phyloP scores from a whole-genome alignment of 1,140 invertebrate species.

The Macrosteles quadrilineatus region DNA sequence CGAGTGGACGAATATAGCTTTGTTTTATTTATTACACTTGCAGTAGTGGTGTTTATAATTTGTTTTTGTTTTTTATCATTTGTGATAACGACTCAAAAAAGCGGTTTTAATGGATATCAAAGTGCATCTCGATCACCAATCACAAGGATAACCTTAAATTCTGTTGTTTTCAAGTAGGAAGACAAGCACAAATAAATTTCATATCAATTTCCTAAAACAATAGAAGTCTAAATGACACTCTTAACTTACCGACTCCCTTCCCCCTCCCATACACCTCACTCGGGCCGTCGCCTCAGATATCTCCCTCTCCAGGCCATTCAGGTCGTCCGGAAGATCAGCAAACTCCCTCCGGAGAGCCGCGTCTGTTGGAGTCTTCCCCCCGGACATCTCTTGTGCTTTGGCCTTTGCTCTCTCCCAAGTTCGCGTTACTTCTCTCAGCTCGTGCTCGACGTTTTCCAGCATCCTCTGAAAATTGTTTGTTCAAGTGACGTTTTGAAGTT shows the following conservation, averaged over 20 bases:
- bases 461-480: background rate
- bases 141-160: too few relatives aligned
- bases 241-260: slow-evolving; percentile 45
- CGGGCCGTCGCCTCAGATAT: slow-evolving; percentile 64
- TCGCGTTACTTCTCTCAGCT: background rate
- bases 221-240: too few relatives aligned
- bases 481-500: too few relatives aligned
- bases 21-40: too few relatives aligned
- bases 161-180: too few relatives aligned
- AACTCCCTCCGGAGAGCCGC: slow-evolving; percentile 52
- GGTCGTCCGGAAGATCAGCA: slow-evolving; percentile 55
- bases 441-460: background rate
- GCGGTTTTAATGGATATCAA: too few relatives aligned
- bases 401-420: background rate
- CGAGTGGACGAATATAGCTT: too few relatives aligned
- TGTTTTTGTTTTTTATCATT: too few relatives aligned
- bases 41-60: too few relatives aligned
- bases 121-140: too few relatives aligned
- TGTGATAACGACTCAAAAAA: too few relatives aligned
- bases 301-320: slow-evolving; percentile 61
- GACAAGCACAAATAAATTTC: slow-evolving; percentile 38
- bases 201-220: background rate
- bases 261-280: slow-evolving; percentile 61
- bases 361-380: slow-evolving; percentile 54
- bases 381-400: slow-evolving; percentile 43